Conservation (phyloP, 2,797 vertebrate genomes). For the Tympanoctomys barrerae region DNA sequence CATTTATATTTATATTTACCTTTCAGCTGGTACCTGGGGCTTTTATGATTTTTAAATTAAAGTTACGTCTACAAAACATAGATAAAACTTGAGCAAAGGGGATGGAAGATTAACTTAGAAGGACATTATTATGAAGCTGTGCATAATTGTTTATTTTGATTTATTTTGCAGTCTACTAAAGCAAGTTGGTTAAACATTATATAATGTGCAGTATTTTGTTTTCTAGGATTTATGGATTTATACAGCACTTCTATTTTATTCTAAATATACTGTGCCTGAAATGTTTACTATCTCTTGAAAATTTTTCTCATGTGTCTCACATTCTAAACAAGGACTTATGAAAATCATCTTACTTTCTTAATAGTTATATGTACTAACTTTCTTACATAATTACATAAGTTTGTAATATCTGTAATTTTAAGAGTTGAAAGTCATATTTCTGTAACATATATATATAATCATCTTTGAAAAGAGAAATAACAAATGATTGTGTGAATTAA, state of each 20-base stretch:
- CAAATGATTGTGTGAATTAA: conserved; percentile 34
- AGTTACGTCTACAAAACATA: conserved; percentile 2
- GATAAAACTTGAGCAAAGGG: conserved; percentile 18
- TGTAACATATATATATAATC: background rate
- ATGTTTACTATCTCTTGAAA: background rate
- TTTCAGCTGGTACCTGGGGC: background rate
- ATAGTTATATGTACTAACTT: background rate
- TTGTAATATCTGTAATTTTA: conserved; percentile 53
- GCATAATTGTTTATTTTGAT: conserved; percentile 29
- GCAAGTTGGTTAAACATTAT: background rate
- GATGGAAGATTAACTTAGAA: background rate
- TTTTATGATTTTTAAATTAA: conserved; percentile 60
- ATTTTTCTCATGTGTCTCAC: background rate
- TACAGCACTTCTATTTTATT: background rate
- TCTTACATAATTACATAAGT: conserved; percentile 7
- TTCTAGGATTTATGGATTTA: background rate
- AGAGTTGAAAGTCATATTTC: conserved; percentile 19
- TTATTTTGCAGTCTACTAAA: conserved; percentile 18
- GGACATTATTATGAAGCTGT: conserved; percentile 7
- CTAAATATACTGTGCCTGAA: conserved; percentile 33
- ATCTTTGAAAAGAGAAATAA: conserved; percentile 56
- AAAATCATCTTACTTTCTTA: background rate
- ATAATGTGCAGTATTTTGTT: conserved; percentile 12
- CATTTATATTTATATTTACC: conserved; percentile 28
- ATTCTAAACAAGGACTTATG: background rate